These are phyloP conservation scores for Aphyosemion australe DNA, from an alignment of 2,113 vertebrate species.

Conservation along the genomic window DNA sequence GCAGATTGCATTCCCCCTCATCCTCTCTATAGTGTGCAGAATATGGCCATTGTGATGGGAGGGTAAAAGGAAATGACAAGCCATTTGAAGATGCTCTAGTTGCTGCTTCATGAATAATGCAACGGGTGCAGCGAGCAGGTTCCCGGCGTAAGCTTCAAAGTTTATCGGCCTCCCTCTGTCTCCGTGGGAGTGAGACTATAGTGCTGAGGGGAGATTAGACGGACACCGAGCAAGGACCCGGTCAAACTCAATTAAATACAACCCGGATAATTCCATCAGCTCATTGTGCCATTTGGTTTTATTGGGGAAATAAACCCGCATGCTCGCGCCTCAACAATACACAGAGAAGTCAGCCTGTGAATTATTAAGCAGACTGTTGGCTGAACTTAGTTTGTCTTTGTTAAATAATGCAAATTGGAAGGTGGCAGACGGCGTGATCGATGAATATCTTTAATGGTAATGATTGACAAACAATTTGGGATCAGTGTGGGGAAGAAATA, in stretches of 20 bases:
- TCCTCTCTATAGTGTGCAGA: conserved; percentile 56
- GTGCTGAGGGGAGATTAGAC: conserved; percentile 62
- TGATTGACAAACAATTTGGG: conserved; percentile 35
- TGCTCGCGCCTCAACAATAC: conserved; percentile 36
- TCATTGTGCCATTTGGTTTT: conserved; percentile 63
- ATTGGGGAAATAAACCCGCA: conserved; percentile 56
- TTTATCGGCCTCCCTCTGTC: conserved; percentile 80
- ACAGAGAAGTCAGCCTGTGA: conserved; percentile 44
- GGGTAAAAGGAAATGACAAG: conserved; percentile 87
- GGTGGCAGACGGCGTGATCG: conserved; percentile 35
- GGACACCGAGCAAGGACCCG: conserved; percentile 59
- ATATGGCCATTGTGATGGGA: conserved; percentile 83
- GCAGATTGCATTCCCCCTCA: conserved; percentile 41
- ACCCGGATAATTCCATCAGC: conserved; percentile 65
- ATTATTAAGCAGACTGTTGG: conserved; percentile 55
- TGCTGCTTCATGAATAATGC: conserved; percentile 86
- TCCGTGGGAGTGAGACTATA: conserved; percentile 57
- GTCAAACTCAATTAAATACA: conserved; percentile 77
- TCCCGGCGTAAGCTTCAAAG: conserved; percentile 78
- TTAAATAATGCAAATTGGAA: conserved; percentile 62
- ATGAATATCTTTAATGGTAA: conserved; percentile 59
- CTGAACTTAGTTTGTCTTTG: conserved; percentile 37
- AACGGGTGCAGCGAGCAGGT: conserved; percentile 80
- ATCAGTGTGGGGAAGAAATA: conserved; percentile 7
- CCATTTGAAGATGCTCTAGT: conserved; percentile 82